Conservation (phyloP, 2,113 vertebrate genomes). For the Chloroceryle aenea region DNA sequence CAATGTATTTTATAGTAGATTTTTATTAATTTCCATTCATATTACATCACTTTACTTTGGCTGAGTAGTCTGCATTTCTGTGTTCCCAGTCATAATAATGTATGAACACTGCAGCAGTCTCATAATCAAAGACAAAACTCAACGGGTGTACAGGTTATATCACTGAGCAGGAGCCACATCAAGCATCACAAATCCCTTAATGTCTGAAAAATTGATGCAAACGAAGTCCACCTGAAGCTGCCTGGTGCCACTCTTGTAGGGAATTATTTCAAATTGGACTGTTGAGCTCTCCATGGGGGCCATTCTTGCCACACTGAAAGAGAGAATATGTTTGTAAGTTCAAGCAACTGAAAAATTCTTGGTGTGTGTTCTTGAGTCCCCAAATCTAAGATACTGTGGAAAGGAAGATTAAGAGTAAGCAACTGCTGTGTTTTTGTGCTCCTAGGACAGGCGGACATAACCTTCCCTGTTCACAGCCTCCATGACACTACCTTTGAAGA, state of each 20-base stretch:
- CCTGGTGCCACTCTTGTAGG: conserved; percentile 71
- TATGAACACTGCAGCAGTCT: background rate
- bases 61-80: background rate
- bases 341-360: background rate
- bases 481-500: background rate
- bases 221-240: conserved; percentile 78
- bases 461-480: background rate
- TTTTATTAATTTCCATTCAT: background rate
- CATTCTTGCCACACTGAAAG: conserved; percentile 46
- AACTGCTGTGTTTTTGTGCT: background rate
- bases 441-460: background rate
- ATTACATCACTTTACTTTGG: background rate
- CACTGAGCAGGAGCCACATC: conserved; percentile 29
- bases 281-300: conserved; percentile 61
- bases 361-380: background rate
- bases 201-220: conserved; percentile 51
- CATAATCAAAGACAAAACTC: background rate
- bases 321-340: background rate
- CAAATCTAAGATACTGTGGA: background rate
- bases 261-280: conserved; percentile 70
- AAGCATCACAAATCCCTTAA: conserved; percentile 57
- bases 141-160: background rate
- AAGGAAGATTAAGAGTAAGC: background rate
- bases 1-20: background rate
- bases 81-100: background rate